Evolutionary conservation across 2,888 invertebrate genomes (phyloP), one percentile per base, ranked within the genome.

Genomic region (Monopis laevigella): DNA sequence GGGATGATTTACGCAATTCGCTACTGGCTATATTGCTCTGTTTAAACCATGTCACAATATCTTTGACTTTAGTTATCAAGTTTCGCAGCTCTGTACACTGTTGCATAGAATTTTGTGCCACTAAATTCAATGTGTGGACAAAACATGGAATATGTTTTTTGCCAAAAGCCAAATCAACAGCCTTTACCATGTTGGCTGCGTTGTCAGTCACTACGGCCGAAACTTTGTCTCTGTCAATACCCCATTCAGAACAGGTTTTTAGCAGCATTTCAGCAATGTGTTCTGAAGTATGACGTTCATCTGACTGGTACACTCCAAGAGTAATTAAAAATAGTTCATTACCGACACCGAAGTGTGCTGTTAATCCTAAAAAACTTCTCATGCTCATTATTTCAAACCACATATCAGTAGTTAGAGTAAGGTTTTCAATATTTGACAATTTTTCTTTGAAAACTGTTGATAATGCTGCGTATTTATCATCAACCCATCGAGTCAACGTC

Each of bases 51-150:
- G 50, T 52, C 26, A 56, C 53, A 45, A 53, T 18, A 40, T 40
- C 40, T 50, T 54, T 53, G 43, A 48, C 44, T 51, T 52, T 52
- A 0, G 50, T 45, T 42, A 54, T 13, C 36, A 53, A 45, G 24
- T 36, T 5, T 29, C 46, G 48, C 40, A 44, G 43, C 39, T 54
- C 46, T 29, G 51, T 30, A n/a, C n/a, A n/a, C 47, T 38, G 39
- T 36, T 14, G 39, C 44, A 51, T 42, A 41, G 45, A 46, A 43
- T 45, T 29, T 52, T 52, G 40, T 46, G 55, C 54, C 7, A 60
- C 54, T 40, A 63, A 56, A 52, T 63, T 60, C 17, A 64, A 42
- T 4, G 55, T 57, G 48, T 63, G 59, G 3, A 58, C 59, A 51
- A 59, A 62, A 44, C 61, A 62, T 26, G 55, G 52, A 8, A 59